Evolutionary conservation across 2,113 vertebrate species (phyloP), one percentile per base, ranked within the genome.

Genomic region (Cynoglossus semilaevis): DNA sequence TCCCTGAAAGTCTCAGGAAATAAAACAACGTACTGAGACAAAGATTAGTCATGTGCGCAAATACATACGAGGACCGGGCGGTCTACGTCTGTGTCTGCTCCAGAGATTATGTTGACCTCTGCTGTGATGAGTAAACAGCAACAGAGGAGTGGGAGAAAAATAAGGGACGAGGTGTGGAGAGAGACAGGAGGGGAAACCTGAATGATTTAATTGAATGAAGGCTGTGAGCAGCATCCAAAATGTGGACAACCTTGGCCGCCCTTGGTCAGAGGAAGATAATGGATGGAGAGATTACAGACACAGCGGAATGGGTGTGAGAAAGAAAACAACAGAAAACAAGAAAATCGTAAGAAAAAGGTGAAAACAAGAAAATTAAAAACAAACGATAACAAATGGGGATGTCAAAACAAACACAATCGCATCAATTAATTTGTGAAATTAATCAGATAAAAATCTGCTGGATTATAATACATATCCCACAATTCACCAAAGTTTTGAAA

Each of bases 171-270:
- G 58, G n/a, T n/a, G n/a, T n/a, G 69, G 44, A 38, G 51, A 52
- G 47, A 45, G 45, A 67, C 49, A 58, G 70, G 51, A 66, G 62
- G 51, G 56, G 40, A 5, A 36, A 64, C 67, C 57, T 69, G 74
- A 70, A 79, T 51, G 57, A 74, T 75, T 58, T 79, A 85, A 85
- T 77, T 84, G 63, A 87, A 68, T 66, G 74, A 79, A 68, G 59
- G 68, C 80, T 82, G 83, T 79, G 77, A 51, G 56, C 51, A 4
- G 74, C 74, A 79, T 76, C 45, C 51, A 68, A 80, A 82, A 72
- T 48, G 35, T 29, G 46, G 69, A 85, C 70, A 81, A 85, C 82
- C 82, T 84, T 79, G 68, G 34, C 19, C 54, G 82, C 56, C 84
- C 77, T 84, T 81, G 81, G 36, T 44, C 10, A 16, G 36, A 65